Conservation (phyloP, 2,888 invertebrate genomes). For the Isoperla grammatica region DNA sequence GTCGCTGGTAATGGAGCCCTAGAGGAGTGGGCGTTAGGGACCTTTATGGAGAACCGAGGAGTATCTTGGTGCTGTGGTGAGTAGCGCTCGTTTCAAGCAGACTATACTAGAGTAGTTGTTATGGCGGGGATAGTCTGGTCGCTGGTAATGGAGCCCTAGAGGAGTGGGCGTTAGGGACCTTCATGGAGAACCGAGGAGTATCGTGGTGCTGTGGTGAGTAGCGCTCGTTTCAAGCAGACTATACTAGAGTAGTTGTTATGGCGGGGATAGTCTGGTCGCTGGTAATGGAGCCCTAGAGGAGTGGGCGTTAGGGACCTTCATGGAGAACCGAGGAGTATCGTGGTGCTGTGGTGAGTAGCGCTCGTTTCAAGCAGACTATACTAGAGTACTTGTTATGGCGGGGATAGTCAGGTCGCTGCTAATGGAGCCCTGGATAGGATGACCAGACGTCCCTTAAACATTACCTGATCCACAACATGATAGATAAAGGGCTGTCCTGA, state of each 20-base stretch:
- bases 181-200: conserved; percentile 67
- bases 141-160: conserved; percentile 69
- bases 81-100: no score
- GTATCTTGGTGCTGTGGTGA: conserved; percentile 68
- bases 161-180: conserved; percentile 64
- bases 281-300: conserved; percentile 69
- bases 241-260: conserved; percentile 65
- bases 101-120: no score
- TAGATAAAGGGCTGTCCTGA: no score
- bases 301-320: conserved; percentile 64
- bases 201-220: conserved; percentile 65
- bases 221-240: no score
- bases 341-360: conserved; percentile 64
- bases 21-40: conserved; percentile 65
- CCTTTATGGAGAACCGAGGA: conserved; percentile 66
- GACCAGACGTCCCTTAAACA: no score
- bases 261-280: conserved; percentile 65
- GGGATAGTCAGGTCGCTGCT: conserved; percentile 66
- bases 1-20: conserved; percentile 68
- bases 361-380: no score
- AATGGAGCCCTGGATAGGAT: conserved; percentile 69
- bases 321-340: conserved; percentile 67
- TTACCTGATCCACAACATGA: no score
- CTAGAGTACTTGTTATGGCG: conserved; percentile 65
- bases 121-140: conserved; percentile 64